A percentile compares a stretch with the other conserved stretches of the same genome.
These are phyloP conservation scores for Meiosimyza decipiens DNA, from an alignment of 2,888 invertebrate genomes.

Conservation along the genomic window DNA sequence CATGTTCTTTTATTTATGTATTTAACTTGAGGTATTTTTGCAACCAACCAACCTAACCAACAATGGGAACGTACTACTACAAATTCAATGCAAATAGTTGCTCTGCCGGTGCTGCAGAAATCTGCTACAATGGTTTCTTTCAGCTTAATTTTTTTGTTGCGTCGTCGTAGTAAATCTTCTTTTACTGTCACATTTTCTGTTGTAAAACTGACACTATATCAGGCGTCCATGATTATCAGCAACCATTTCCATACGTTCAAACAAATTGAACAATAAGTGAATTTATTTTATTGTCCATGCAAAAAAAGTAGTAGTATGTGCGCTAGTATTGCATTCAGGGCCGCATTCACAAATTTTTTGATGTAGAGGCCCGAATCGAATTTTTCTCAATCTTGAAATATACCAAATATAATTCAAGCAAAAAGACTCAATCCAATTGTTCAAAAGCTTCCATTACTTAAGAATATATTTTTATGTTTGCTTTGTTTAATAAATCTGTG, in stretches of 20 bases:
- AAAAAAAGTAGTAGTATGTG: not conserved
- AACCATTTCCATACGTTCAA: not conserved
- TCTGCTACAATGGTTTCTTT: not conserved
- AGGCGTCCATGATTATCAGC: not conserved
- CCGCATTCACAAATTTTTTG: no score
- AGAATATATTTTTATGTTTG: no score
- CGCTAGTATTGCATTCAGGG: not conserved
- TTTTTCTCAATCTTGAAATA: no score
- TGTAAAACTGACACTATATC: conserved; percentile 18
- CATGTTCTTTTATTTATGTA: no score
- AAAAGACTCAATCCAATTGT: no score
- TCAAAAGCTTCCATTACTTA: no score
- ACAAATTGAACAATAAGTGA: not conserved
- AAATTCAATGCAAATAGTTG: not conserved
- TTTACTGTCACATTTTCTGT: conserved; percentile 25
- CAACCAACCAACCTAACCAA: not conserved
- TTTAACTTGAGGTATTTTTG: no score
- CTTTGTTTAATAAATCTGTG: no score
- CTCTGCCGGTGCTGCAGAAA: not conserved
- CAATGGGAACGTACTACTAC: not conserved
- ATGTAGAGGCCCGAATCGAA: no score
- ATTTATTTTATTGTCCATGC: conserved; percentile 1
- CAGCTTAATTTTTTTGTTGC: not conserved
- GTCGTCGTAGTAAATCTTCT: conserved; percentile 25
- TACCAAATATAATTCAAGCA: no score